phyloP scores from a whole-genome alignment of 1,140 invertebrate genomes.

The Muscidifurax raptorellus region DNA sequence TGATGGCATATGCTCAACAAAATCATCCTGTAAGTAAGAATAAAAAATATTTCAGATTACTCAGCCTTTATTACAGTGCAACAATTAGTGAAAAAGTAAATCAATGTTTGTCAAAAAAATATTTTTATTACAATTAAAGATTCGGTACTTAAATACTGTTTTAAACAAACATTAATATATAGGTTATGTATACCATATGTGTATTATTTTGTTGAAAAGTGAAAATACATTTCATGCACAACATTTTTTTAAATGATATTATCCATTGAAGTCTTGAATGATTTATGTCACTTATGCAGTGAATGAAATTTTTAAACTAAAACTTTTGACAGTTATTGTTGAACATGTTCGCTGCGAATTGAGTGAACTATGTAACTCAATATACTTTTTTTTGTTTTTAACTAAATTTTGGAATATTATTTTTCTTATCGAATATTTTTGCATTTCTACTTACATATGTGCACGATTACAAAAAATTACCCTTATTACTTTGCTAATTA shows the following conservation, averaged over 20 bases:
- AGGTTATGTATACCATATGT: background rate
- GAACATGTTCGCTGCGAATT: constrained; percentile 32
- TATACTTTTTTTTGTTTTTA: background rate
- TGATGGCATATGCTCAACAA: constrained; percentile 62
- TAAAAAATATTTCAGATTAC: constrained; percentile 34
- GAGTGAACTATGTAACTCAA: background rate
- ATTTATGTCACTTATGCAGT: background rate
- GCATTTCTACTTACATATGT: constrained; percentile 11
- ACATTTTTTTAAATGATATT: background rate
- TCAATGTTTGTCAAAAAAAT: background rate
- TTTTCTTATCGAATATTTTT: background rate
- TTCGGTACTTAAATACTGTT: background rate
- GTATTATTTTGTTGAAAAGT: background rate
- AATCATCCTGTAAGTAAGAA: constrained; percentile 63
- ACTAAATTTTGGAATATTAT: background rate
- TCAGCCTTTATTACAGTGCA: background rate
- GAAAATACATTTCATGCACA: constrained; percentile 12
- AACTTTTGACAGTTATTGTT: constrained; percentile 16
- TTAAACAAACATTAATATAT: background rate
- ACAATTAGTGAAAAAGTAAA: background rate
- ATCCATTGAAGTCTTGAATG: background rate
- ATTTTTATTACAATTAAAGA: background rate
- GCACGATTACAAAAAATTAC: background rate
- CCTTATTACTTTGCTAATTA: background rate
- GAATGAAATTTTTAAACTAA: background rate